Evolutionary conservation across 2,113 vertebrate genomes (phyloP).

Genomic region (Grantiella picta): DNA sequence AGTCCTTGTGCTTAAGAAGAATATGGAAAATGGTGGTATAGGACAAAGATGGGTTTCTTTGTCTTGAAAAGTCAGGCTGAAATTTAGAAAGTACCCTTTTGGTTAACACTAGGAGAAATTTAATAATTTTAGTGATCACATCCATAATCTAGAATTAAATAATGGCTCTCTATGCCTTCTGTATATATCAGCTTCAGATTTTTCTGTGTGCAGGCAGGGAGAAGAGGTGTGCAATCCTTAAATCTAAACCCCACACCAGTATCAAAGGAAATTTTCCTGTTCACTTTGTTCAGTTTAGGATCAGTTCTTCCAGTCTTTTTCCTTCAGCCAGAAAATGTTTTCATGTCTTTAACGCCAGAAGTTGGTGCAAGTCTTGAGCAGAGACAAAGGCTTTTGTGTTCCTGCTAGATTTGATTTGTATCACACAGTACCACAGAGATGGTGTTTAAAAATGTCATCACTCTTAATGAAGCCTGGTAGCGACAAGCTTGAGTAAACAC

Average conservation of each 20-base stretch:
- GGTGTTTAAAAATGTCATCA: slow-evolving; percentile 1
- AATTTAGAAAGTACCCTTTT: not conserved
- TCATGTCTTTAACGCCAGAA: not conserved
- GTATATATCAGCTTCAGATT: not conserved
- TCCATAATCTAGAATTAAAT: not conserved
- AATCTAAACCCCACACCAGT: not conserved
- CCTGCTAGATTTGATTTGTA: not conserved
- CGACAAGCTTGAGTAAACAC: not conserved
- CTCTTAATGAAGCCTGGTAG: not conserved
- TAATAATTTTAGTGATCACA: not conserved
- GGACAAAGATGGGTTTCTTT: not conserved
- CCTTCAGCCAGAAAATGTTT: not conserved
- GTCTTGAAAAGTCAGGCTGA: not conserved
- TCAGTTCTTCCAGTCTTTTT: not conserved
- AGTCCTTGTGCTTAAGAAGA: not conserved
- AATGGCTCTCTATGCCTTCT: not conserved
- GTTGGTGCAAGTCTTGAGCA: not conserved
- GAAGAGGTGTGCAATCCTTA: not conserved
- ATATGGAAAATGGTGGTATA: not conserved
- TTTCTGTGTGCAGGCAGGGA: not conserved
- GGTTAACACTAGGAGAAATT: not conserved
- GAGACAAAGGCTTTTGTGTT: not conserved
- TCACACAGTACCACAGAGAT: not conserved
- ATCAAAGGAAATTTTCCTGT: not conserved
- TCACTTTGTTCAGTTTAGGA: not conserved